phyloP scores from a whole-genome alignment of 1,140 invertebrate genomes.

The Xylocopa sonorina region DNA sequence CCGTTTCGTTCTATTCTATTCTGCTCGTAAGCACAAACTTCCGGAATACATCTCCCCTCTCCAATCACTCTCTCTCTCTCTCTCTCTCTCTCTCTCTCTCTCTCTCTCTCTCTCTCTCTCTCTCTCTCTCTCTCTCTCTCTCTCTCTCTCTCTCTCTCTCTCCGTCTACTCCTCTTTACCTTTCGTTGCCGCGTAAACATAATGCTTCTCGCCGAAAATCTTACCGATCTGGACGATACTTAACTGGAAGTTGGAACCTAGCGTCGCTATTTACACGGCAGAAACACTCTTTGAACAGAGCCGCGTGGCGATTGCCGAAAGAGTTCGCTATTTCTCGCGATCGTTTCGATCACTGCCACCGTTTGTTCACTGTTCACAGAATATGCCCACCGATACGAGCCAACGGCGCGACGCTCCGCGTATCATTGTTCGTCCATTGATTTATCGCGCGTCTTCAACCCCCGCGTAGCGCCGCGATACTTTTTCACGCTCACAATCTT shows the following conservation, averaged over 20 bases:
- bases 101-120: neutral
- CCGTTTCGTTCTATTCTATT: neutral
- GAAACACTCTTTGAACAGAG: neutral
- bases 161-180: neutral
- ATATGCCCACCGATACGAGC: neutral
- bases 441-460: neutral
- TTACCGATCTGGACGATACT: too few species aligned
- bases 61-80: too few species aligned
- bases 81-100: neutral
- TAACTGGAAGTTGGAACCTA: too few species aligned
- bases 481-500: constrained; percentile 1
- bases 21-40: constrained; percentile 21
- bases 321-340: neutral
- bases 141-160: neutral
- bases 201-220: neutral
- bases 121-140: neutral
- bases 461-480: neutral
- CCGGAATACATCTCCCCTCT: too few species aligned
- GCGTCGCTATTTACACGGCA: neutral
- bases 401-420: neutral
- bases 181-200: constrained; percentile 10
- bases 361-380: neutral
- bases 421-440: constrained; percentile 2
- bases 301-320: neutral
- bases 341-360: neutral